Percentiles rank a stretch among this genome's conserved stretches.
phyloP scores from a whole-genome alignment of 2,888 invertebrate species.

The Spialia ferax region DNA sequence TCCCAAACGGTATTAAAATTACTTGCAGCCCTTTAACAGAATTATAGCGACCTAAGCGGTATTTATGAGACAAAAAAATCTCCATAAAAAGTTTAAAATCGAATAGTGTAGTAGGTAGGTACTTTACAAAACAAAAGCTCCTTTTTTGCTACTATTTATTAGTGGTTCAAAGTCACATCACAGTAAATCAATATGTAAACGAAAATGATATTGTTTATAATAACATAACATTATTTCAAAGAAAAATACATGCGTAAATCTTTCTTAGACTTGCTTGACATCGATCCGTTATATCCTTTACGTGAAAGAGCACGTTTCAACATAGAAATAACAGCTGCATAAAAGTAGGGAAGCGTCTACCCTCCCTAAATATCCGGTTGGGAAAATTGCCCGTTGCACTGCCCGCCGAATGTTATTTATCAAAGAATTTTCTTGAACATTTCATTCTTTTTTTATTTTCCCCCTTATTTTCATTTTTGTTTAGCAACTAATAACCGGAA shows the following conservation, averaged over 20 bases:
- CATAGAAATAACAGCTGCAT: conserved; percentile 71
- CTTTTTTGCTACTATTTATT: no score
- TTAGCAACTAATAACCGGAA: conserved; percentile 28
- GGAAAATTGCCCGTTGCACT: conserved; percentile 67
- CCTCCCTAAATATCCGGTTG: conserved; percentile 63
- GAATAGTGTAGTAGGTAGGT: no score
- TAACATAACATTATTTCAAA: neutral
- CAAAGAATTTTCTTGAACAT: conserved; percentile 29
- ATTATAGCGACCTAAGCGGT: no score
- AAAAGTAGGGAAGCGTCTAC: conserved; percentile 62
- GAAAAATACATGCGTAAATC: conserved; percentile 19
- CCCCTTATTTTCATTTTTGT: conserved; percentile 35
- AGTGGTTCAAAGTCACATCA: no score
- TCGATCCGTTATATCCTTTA: conserved; percentile 32
- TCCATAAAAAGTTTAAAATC: no score
- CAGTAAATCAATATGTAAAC: no score
- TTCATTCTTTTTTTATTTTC: conserved; percentile 16
- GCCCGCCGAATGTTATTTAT: conserved; percentile 46
- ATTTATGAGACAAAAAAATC: no score
- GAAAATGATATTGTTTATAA: neutral
- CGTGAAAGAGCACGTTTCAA: conserved; percentile 33
- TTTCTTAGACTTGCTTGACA: conserved; percentile 23
- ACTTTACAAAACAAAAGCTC: no score
- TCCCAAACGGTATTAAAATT: neutral
- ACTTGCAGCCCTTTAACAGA: no score